These are phyloP conservation scores for Scolopax rusticola DNA, from an alignment of 2,797 vertebrate species.

Conservation along the genomic window DNA sequence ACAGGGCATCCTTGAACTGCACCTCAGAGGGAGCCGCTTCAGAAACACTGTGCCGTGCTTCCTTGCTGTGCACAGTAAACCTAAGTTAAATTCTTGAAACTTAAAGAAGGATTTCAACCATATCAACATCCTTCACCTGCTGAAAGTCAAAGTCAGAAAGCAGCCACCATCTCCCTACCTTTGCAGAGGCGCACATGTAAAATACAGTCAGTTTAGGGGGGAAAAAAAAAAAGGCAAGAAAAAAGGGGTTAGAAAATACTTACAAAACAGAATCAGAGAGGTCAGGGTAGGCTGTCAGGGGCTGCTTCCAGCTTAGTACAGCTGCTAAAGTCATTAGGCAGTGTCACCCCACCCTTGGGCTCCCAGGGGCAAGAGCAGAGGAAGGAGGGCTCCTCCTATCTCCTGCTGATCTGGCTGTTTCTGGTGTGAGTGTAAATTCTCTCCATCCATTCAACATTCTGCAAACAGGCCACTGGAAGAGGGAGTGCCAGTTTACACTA, in stretches of 20 bases:
- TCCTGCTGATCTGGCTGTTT: conserved; percentile 3
- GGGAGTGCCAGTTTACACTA: background rate
- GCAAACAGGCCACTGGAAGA: conserved; percentile 20
- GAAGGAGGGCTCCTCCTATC: conserved; percentile 39
- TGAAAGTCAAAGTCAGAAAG: background rate
- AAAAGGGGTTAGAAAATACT: background rate
- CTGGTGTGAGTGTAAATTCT: background rate
- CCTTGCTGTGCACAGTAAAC: background rate
- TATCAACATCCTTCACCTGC: background rate
- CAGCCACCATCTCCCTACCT: background rate
- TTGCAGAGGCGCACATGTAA: background rate
- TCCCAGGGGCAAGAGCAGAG: conserved; percentile 4
- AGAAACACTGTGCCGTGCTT: background rate
- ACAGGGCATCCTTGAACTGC: background rate
- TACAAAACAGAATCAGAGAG: conserved; percentile 4
- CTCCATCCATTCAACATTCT: conserved; percentile 13
- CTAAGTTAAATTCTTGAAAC: background rate
- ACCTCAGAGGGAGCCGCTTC: background rate
- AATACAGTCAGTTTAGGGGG: background rate
- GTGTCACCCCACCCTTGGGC: conserved; percentile 23
- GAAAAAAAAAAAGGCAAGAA: background rate
- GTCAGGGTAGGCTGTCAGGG: conserved; percentile 15
- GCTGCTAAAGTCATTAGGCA: conserved; percentile 41
- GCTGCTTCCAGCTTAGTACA: conserved; percentile 24
- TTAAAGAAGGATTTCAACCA: background rate